Conservation (phyloP, 2,797 vertebrate genomes). For the Tachyglossus aculeatus region DNA sequence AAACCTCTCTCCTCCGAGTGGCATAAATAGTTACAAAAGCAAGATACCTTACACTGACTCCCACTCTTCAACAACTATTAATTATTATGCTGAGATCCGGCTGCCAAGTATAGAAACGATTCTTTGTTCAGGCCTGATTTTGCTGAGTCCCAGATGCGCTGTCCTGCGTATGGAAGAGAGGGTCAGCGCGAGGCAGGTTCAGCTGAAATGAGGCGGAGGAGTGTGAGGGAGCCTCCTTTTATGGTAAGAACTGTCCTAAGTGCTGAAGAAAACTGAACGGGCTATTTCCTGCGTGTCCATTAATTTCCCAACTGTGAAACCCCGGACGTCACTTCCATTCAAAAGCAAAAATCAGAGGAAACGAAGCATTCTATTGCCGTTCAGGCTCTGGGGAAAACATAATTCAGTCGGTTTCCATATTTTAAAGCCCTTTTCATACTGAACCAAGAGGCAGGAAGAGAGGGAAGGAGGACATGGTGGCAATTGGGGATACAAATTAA, state of each 20-base stretch:
- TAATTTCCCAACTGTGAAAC: neutral
- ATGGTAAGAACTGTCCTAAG: neutral
- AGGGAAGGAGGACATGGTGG: neutral
- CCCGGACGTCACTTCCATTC: neutral
- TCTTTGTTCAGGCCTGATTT: too few relatives aligned
- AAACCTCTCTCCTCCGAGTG: too few relatives aligned
- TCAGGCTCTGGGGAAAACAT: neutral
- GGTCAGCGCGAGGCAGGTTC: neutral
- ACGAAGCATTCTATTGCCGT: neutral
- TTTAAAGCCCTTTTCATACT: neutral
- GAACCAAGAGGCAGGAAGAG: neutral
- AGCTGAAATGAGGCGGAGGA: neutral
- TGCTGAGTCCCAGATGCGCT: too few relatives aligned
- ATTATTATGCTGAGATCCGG: too few relatives aligned
- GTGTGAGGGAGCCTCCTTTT: neutral
- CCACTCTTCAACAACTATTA: too few relatives aligned
- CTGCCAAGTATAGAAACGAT: too few relatives aligned
- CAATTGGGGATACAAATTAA: neutral
- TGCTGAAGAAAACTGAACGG: neutral
- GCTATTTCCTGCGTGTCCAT: neutral
- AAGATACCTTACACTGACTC: too few relatives aligned
- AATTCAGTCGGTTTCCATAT: slow-evolving; percentile 1
- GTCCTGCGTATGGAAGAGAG: neutral
- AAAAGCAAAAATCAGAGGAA: slow-evolving; percentile 8
- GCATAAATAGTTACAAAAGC: too few relatives aligned